Conservation (phyloP, 2,888 invertebrate species). For the Diplazon laetatorius region DNA sequence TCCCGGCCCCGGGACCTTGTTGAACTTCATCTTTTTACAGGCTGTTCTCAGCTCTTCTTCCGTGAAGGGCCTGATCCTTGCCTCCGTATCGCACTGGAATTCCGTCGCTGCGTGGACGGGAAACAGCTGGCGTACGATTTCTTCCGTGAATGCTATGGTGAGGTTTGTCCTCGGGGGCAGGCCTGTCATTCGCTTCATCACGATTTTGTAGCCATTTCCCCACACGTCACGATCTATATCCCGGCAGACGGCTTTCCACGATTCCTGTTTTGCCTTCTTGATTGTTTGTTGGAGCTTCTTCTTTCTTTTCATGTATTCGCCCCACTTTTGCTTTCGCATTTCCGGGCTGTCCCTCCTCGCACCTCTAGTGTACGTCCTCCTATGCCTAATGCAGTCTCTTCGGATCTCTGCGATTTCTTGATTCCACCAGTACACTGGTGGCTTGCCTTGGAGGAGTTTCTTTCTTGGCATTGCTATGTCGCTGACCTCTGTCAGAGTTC, state of each 20-base stretch:
- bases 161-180: slow-evolving; percentile 2
- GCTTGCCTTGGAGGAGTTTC: slow-evolving; percentile 4
- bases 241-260: not conserved
- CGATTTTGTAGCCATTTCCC: slow-evolving; percentile 33
- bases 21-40: not conserved
- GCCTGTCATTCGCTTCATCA: slow-evolving; percentile 15
- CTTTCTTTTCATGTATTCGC: not conserved
- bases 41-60: slow-evolving; percentile 38
- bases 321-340: not conserved
- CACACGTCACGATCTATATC: slow-evolving; percentile 31
- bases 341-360: not conserved
- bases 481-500: not conserved
- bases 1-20: slow-evolving; percentile 18
- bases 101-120: slow-evolving; percentile 21
- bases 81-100: slow-evolving; percentile 15
- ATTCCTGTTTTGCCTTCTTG: not conserved
- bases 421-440: no score
- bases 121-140: slow-evolving; percentile 8
- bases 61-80: slow-evolving; percentile 44
- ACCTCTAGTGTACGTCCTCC: not conserved
- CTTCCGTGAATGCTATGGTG: slow-evolving; percentile 11
- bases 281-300: slow-evolving; percentile 6
- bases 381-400: not conserved
- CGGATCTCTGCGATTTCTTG: slow-evolving; percentile 30
- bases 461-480: slow-evolving; percentile 18